A percentile compares a stretch with the other conserved stretches of the same genome.
Conservation (phyloP, 2,797 vertebrate species). For the Thalassophryne amazonica region DNA sequence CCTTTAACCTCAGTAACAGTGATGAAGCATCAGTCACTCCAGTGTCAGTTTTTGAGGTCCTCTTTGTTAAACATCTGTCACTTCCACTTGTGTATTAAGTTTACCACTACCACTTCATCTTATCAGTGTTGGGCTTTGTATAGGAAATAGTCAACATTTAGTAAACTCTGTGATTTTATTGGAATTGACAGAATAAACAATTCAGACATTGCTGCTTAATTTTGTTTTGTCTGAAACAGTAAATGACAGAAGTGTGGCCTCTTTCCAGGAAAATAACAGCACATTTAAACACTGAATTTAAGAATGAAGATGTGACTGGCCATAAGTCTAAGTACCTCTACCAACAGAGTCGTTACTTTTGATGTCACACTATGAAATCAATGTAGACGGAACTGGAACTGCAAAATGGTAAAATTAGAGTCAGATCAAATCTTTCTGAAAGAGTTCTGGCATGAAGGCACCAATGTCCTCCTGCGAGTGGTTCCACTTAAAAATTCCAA, state of each 20-base stretch:
- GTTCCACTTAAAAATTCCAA: too few relatives aligned
- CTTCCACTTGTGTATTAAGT: constrained; percentile 25
- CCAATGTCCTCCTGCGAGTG: too few relatives aligned
- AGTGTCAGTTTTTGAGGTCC: constrained; percentile 36
- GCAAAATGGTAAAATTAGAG: too few relatives aligned
- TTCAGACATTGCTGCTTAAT: constrained; percentile 28
- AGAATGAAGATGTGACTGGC: too few relatives aligned
- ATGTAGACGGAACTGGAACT: too few relatives aligned
- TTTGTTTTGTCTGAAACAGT: not conserved
- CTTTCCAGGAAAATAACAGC: not conserved
- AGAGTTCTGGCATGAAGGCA: too few relatives aligned
- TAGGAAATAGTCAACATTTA: constrained; percentile 43
- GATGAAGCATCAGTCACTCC: constrained; percentile 35
- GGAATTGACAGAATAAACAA: constrained; percentile 70
- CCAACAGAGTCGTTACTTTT: too few relatives aligned
- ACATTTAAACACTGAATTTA: constrained; percentile 4
- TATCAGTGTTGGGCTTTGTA: constrained; percentile 56
- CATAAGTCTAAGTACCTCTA: too few relatives aligned
- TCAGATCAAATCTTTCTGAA: too few relatives aligned
- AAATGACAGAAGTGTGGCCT: not conserved
- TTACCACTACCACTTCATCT: constrained; percentile 45
- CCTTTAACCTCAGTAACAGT: constrained; percentile 39
- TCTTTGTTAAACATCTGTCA: constrained; percentile 31
- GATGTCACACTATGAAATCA: too few relatives aligned
- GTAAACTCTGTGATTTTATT: constrained; percentile 52